phyloP scores from a whole-genome alignment of 2,888 invertebrate species.

The Catonia carolina region DNA sequence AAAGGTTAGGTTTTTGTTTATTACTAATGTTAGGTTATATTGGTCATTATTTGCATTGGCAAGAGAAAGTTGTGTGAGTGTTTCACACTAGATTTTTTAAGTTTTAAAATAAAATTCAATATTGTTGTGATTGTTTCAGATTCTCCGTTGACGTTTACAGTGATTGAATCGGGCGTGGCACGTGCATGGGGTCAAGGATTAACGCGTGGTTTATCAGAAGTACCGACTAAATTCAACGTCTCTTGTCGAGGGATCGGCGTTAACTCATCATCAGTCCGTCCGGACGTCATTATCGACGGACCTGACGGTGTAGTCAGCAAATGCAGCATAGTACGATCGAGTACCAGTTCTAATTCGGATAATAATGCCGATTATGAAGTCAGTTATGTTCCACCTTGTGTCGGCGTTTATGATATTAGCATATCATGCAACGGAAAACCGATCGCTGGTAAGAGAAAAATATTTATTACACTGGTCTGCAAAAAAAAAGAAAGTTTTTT shows the following conservation, averaged over 20 bases:
- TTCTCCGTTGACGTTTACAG: slow-evolving; percentile 51
- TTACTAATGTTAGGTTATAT: too few relatives aligned
- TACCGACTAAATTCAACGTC: slow-evolving; percentile 49
- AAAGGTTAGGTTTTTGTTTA: too few relatives aligned
- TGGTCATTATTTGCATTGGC: too few relatives aligned
- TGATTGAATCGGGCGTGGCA: slow-evolving; percentile 52
- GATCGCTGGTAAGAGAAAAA: slow-evolving; percentile 55
- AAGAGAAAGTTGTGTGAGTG: too few relatives aligned
- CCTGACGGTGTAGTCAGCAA: slow-evolving; percentile 45
- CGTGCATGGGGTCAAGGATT: slow-evolving; percentile 56
- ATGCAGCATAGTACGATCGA: slow-evolving; percentile 10
- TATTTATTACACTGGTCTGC: too few relatives aligned
- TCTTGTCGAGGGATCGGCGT: slow-evolving; percentile 27
- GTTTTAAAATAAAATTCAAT: too few relatives aligned
- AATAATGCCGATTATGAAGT: slow-evolving; percentile 71
- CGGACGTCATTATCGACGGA: slow-evolving; percentile 50
- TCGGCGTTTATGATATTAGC: slow-evolving; percentile 85
- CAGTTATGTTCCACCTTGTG: slow-evolving; percentile 82
- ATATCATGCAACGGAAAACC: slow-evolving; percentile 54
- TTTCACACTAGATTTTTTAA: too few relatives aligned
- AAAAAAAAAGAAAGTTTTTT: too few relatives aligned
- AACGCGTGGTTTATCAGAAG: slow-evolving; percentile 46
- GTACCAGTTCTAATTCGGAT: slow-evolving; percentile 19
- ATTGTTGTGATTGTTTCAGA: too few relatives aligned
- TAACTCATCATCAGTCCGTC: slow-evolving; percentile 33